Percentiles rank a stretch among this genome's conserved stretches.
phyloP scores from a whole-genome alignment of 2,113 vertebrate species.

The Grus americana region DNA sequence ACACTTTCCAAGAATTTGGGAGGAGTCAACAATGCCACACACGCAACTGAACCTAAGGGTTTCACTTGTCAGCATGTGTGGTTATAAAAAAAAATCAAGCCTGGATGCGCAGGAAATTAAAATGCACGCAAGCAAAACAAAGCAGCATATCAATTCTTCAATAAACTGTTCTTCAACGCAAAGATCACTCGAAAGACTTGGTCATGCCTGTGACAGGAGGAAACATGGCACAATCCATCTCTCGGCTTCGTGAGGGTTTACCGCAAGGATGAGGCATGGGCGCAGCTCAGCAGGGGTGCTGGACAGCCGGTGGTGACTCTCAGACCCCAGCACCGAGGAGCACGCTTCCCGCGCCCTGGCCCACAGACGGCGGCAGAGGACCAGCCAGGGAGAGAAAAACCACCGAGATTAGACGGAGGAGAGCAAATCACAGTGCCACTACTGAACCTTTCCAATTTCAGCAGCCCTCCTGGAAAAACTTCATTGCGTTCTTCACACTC shows the following conservation, averaged over 20 bases:
- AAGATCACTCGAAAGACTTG: not conserved
- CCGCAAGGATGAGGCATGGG: not conserved
- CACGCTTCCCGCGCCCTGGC: not conserved
- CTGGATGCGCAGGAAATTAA: not conserved
- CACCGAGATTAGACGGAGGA: not conserved
- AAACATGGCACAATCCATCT: not conserved
- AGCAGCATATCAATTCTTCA: not conserved
- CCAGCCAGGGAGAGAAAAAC: not conserved
- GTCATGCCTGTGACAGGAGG: not conserved
- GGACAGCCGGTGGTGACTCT: rapidly evolving
- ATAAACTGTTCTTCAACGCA: not conserved
- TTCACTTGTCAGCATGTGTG: not conserved
- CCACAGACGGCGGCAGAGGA: not conserved
- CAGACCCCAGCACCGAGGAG: not conserved
- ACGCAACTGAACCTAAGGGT: not conserved
- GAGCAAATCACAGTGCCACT: not conserved
- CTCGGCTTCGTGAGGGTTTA: not conserved
- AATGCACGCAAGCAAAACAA: not conserved
- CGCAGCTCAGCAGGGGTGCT: not conserved
- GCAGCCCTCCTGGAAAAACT: not conserved
- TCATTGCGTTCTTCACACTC: not conserved
- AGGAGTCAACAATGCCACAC: not conserved
- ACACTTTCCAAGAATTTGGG: not conserved
- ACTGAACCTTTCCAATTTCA: not conserved
- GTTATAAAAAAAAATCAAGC: not conserved